Conservation (phyloP, 1,140 invertebrate species). For the Drosophila triauraria region DNA sequence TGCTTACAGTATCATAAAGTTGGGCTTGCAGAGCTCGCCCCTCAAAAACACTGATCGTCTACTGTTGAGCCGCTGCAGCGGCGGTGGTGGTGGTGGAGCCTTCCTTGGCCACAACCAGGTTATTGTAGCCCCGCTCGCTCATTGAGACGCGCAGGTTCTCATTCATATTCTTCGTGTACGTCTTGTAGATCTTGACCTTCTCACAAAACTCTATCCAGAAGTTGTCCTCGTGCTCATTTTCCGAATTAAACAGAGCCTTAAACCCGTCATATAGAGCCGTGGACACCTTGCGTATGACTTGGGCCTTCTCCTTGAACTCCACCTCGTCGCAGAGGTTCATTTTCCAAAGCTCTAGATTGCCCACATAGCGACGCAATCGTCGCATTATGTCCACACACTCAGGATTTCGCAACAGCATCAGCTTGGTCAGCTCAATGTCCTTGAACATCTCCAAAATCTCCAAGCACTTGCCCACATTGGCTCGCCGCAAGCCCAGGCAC, state of each 20-base stretch:
- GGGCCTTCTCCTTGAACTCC: slow-evolving; percentile 89
- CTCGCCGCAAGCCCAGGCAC: slow-evolving; percentile 88
- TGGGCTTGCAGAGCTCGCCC: neutral
- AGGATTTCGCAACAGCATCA: slow-evolving; percentile 95
- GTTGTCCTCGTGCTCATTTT: slow-evolving; percentile 68
- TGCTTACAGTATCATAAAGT: slow-evolving; percentile 16
- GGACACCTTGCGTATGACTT: slow-evolving; percentile 88
- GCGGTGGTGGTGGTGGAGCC: neutral
- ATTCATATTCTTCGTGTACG: slow-evolving; percentile 87
- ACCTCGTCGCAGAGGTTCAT: slow-evolving; percentile 87
- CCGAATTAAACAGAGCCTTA: slow-evolving; percentile 83
- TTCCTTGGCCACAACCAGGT: slow-evolving; percentile 50
- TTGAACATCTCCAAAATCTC: slow-evolving; percentile 87
- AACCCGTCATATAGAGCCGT: slow-evolving; percentile 88
- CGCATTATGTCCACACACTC: slow-evolving; percentile 92
- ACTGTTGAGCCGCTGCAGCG: slow-evolving; percentile 2
- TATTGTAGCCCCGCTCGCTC: slow-evolving; percentile 76
- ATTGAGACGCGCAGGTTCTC: slow-evolving; percentile 86
- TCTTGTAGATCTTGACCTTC: slow-evolving; percentile 87
- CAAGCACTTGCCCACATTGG: slow-evolving; percentile 89
- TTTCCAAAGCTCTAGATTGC: slow-evolving; percentile 90
- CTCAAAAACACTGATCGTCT: slow-evolving; percentile 22
- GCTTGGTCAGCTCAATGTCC: slow-evolving; percentile 89
- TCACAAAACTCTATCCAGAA: slow-evolving; percentile 88
- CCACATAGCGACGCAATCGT: slow-evolving; percentile 90